Percentiles rank a stretch among this genome's conserved stretches.
phyloP scores from a whole-genome alignment of 2,888 invertebrate genomes.

The Quadroppia sp. region DNA sequence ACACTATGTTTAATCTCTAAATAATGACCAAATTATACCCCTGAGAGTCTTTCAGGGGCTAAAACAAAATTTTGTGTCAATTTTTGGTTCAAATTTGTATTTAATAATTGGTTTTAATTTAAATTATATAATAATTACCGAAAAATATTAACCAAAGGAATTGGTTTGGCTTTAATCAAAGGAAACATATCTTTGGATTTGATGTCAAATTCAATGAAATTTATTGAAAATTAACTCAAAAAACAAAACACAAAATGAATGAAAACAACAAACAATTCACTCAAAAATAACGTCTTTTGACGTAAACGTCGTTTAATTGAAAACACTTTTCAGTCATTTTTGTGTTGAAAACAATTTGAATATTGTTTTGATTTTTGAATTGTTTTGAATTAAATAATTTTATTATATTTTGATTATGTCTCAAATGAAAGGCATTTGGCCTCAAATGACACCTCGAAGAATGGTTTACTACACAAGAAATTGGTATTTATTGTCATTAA shows the following conservation, averaged over 20 bases:
- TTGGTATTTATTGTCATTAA: neutral
- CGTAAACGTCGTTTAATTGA: neutral
- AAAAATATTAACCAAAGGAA: neutral
- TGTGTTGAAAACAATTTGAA: neutral
- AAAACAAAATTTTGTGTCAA: too few relatives aligned
- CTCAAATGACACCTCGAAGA: neutral
- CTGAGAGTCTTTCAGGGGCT: too few relatives aligned
- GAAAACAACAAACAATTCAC: neutral
- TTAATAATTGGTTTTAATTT: too few relatives aligned
- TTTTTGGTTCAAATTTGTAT: too few relatives aligned
- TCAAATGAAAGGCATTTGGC: constrained; percentile 7
- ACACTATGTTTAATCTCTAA: too few relatives aligned
- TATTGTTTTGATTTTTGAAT: too few relatives aligned
- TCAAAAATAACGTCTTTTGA: neutral
- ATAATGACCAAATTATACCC: too few relatives aligned
- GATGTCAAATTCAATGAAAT: too few relatives aligned
- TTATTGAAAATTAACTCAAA: too few relatives aligned
- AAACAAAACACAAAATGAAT: too few relatives aligned
- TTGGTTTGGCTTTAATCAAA: neutral
- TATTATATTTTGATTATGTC: neutral
- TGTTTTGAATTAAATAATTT: too few relatives aligned
- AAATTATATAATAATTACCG: neutral
- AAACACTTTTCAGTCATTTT: neutral
- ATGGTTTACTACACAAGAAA: neutral
- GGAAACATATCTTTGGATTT: neutral